Evolutionary conservation across 2,797 vertebrate species (phyloP).

Genomic region (Helicolenus hilgendorfi): DNA sequence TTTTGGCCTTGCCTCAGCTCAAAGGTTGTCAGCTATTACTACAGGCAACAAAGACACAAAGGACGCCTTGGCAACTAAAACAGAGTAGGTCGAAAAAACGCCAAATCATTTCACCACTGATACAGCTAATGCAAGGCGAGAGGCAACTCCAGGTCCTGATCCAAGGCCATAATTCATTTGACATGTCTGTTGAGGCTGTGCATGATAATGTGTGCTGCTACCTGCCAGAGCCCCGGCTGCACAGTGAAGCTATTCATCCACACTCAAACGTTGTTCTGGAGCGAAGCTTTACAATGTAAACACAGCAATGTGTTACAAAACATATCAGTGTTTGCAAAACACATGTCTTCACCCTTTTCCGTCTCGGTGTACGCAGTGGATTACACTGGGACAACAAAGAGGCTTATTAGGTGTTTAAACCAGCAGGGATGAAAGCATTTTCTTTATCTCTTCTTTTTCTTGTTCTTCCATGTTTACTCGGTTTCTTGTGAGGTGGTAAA

Average conservation of each 20-base stretch:
- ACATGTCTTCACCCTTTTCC: slow-evolving; percentile 15
- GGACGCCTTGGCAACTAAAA: slow-evolving; percentile 36
- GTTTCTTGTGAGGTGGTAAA: neutral
- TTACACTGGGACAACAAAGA: neutral
- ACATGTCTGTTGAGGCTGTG: slow-evolving; percentile 64
- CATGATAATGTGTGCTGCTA: slow-evolving; percentile 69
- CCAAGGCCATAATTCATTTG: slow-evolving; percentile 65
- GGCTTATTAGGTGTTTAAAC: slow-evolving; percentile 8
- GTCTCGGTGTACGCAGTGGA: neutral
- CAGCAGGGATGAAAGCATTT: neutral
- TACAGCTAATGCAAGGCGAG: slow-evolving; percentile 32
- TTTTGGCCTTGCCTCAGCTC: neutral
- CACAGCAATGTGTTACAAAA: slow-evolving; percentile 77
- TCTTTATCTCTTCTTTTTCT: neutral
- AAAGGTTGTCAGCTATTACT: slow-evolving; percentile 18
- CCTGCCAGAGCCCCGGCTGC: slow-evolving; percentile 70
- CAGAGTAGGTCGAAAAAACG: slow-evolving; percentile 16
- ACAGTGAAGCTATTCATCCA: slow-evolving; percentile 84
- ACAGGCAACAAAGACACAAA: slow-evolving; percentile 50
- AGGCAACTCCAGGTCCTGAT: slow-evolving; percentile 34
- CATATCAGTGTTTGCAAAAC: slow-evolving; percentile 75
- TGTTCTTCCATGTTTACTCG: neutral
- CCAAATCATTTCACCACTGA: slow-evolving; percentile 33
- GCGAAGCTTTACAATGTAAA: slow-evolving; percentile 76
- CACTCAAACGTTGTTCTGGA: slow-evolving; percentile 64